A percentile compares a stretch with the other conserved stretches of the same genome.
These are phyloP conservation scores for Gymnodraco acuticeps DNA, from an alignment of 2,797 vertebrate species.

Conservation along the genomic window DNA sequence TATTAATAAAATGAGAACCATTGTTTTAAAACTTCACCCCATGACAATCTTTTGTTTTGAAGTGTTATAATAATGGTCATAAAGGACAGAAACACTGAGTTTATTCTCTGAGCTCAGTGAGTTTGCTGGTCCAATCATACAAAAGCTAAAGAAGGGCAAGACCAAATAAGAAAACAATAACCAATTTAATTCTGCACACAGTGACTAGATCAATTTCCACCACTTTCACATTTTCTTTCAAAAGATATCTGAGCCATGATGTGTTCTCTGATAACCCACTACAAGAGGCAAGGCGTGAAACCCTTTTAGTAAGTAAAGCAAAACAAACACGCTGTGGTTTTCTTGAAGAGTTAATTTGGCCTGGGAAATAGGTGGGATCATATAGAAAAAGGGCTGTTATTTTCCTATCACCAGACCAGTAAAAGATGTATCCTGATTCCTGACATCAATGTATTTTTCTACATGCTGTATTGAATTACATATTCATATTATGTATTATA, in stretches of 20 bases:
- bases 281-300: neutral
- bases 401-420: no score
- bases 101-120: neutral
- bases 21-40: no score
- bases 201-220: neutral
- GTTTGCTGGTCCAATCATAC: neutral
- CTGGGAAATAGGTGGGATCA: slow-evolving; percentile 15
- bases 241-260: neutral
- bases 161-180: neutral
- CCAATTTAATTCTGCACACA: neutral
- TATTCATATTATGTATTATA: no score
- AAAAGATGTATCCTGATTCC: no score
- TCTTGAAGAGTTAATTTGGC: neutral
- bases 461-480: neutral
- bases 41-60: neutral
- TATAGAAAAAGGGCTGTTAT: neutral
- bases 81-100: neutral
- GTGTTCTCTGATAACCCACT: neutral
- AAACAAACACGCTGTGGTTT: neutral
- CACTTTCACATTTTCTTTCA: neutral
- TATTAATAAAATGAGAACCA: no score
- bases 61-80: neutral
- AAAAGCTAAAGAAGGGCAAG: neutral
- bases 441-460: neutral
- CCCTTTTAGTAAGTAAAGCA: neutral